Evolutionary conservation across 2,888 invertebrate species (phyloP).

Genomic region (Plebejus argus): DNA sequence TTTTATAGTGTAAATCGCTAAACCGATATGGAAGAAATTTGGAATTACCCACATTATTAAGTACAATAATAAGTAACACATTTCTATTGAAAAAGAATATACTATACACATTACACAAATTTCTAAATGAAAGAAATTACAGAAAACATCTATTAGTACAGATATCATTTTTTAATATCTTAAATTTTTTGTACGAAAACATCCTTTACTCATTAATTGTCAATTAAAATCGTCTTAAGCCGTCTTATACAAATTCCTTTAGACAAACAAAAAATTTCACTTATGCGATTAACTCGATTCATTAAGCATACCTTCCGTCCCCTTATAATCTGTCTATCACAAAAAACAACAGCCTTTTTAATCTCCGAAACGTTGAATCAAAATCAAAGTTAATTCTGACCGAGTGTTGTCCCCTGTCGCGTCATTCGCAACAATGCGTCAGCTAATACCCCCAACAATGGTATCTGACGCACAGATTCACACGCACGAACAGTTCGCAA

Average conservation of each 20-base stretch:
- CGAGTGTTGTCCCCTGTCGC: constrained; percentile 39
- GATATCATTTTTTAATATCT: no score
- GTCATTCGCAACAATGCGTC: constrained; percentile 54
- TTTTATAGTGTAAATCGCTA: no score
- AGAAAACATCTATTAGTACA: no score
- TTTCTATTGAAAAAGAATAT: no score
- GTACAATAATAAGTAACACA: no score
- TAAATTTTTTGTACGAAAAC: no score
- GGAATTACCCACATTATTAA: no score
- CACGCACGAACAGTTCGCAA: constrained; percentile 57
- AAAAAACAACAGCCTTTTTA: constrained; percentile 44
- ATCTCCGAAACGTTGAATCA: constrained; percentile 40
- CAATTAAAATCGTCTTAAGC: background rate
- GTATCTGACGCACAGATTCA: constrained; percentile 55
- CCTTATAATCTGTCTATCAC: constrained; percentile 34
- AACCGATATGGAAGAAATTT: no score
- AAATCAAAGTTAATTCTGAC: constrained; percentile 42
- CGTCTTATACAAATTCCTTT: constrained; percentile 6
- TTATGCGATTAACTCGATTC: constrained; percentile 34
- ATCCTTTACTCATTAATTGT: background rate
- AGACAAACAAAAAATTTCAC: constrained; percentile 23
- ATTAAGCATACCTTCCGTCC: constrained; percentile 33
- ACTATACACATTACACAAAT: no score
- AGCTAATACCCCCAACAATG: constrained; percentile 60
- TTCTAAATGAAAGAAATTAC: no score